Evolutionary conservation across 2,113 vertebrate species (phyloP), one percentile per base, ranked within the genome.

Genomic region (Potamarius usumacintae): DNA sequence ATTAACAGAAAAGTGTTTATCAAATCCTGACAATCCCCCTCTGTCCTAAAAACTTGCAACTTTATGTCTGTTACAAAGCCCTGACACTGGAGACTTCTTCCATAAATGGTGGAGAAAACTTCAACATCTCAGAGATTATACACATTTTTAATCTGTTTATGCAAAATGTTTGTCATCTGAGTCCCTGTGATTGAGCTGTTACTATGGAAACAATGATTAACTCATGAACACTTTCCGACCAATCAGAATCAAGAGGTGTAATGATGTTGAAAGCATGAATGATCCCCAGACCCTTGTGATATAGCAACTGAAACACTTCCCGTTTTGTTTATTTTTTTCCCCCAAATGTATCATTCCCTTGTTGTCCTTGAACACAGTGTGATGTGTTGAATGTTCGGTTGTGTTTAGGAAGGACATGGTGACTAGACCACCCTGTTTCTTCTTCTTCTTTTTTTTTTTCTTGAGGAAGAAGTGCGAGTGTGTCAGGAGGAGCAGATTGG

Each of bases 401-500:
- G 96, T 97, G 96, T 96, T 96, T 97, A 96, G 94, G 93, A 94
- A 94, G 93, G 93, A 94, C 94, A 95, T 63, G 90, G 96, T 48
- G 91, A 93, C 92, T 94, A 91, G 91, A 92, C 88, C 96, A 95
- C 90, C 84, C 92, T 92, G 93, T 94, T 95, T 94, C 91, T 89
- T 55, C 71, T 69, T 10, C 69, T 69, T 53, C 2, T 60, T 20
- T 5, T 2, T 34, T 25, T 48, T 62, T 76, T 60, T 76, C 62
- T 85, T 85, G 42, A 57, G 89, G 93, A 92, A 94, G 94, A 94
- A 94, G 96, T 94, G 93, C 94, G 94, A 95, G 96, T 95, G 93
- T 96, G 96, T 96, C 96, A 95, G 95, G 90, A 93, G 90, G 93
- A 94, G 88, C 97, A 97, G 97, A 98, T 96, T 96, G 96, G 94